A percentile compares a stretch with the other conserved stretches of the same genome.
Evolutionary conservation across 2,888 invertebrate species (phyloP).

Genomic region (Ichneumoninae sp.): DNA sequence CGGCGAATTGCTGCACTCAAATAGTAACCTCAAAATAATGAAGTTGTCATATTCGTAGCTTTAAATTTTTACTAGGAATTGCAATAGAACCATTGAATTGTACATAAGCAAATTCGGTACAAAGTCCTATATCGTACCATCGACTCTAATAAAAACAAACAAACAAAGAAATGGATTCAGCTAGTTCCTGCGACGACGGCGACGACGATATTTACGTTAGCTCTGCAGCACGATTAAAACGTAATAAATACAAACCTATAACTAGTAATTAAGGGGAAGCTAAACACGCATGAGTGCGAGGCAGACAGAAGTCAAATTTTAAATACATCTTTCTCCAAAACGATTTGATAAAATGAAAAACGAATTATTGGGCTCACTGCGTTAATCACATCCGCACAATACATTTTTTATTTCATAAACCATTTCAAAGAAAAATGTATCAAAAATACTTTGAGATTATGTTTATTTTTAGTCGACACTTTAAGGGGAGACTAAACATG

Average conservation of each 20-base stretch:
- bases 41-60: no score
- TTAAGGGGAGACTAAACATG: background rate
- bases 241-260: slow-evolving; percentile 23
- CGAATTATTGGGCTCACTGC: no score
- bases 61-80: background rate
- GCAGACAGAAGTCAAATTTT: no score
- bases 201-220: slow-evolving; percentile 64
- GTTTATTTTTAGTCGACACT: no score
- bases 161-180: slow-evolving; percentile 39
- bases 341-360: no score
- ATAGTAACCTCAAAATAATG: background rate
- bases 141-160: background rate
- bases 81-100: background rate
- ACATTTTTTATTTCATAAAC: no score
- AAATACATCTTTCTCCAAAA: no score
- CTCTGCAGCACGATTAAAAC: slow-evolving; percentile 62
- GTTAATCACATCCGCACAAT: no score
- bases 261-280: background rate
- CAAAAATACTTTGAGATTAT: no score
- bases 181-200: slow-evolving; percentile 58
- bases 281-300: no score
- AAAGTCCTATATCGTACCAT: background rate
- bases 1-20: background rate
- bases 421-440: no score
- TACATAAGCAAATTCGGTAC: background rate